phyloP scores from a whole-genome alignment of 2,888 invertebrate species.

The Pseudococcus viburni region DNA sequence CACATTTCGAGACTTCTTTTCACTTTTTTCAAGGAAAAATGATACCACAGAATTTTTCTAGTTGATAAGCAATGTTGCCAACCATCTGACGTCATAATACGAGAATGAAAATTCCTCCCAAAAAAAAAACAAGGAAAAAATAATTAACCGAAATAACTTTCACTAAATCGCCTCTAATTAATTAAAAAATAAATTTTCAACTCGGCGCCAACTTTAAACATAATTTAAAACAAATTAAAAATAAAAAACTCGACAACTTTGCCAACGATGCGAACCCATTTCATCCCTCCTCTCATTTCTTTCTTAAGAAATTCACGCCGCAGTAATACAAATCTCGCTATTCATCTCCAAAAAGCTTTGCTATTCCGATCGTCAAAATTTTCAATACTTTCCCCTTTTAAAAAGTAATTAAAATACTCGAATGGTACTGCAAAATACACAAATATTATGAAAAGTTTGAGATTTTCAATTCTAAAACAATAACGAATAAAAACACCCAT shows the following conservation, averaged over 20 bases:
- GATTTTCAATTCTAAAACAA: no score
- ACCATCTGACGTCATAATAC: not conserved
- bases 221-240: conserved; percentile 17
- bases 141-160: conserved; percentile 11
- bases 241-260: conserved; percentile 1
- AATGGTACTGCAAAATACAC: no score
- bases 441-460: no score
- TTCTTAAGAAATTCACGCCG: not conserved
- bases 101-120: not conserved
- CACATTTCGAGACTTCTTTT: not conserved
- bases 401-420: no score
- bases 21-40: not conserved
- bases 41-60: not conserved
- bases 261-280: not conserved
- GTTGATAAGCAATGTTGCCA: not conserved
- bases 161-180: conserved; percentile 1
- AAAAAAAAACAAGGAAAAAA: conserved; percentile 9
- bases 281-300: not conserved
- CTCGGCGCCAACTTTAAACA: conserved; percentile 4
- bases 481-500: not conserved
- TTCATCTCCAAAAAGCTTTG: not conserved
- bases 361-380: no score
- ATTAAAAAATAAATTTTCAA: not conserved
- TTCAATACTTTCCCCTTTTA: no score
- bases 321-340: not conserved